These are phyloP conservation scores for Dioctria linearis DNA, from an alignment of 2,888 invertebrate species.

Conservation along the genomic window DNA sequence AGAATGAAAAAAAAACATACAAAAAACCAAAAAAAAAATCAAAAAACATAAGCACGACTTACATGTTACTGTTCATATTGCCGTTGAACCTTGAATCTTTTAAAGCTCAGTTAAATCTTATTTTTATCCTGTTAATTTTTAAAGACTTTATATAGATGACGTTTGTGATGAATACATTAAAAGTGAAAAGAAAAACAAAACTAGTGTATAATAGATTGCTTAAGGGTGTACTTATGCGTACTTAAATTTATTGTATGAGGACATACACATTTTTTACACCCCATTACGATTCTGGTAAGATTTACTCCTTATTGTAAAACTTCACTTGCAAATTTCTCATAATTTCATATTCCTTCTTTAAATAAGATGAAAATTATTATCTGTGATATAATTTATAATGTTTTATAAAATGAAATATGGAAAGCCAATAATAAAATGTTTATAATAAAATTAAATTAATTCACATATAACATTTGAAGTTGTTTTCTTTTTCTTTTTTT, in stretches of 20 bases:
- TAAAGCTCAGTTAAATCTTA: not conserved
- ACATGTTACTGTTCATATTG: conserved; percentile 42
- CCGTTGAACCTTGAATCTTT: conserved; percentile 5
- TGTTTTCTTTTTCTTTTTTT: not conserved
- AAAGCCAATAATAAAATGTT: conserved; percentile 46
- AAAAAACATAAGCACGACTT: conserved; percentile 2
- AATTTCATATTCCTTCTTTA: conserved; percentile 29
- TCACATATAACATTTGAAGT: conserved; percentile 11
- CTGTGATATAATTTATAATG: conserved; percentile 63
- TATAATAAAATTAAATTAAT: conserved; percentile 52
- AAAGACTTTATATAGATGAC: not conserved
- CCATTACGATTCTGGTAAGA: not conserved
- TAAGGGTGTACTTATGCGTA: too few species aligned
- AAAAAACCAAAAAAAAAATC: conserved; percentile 6
- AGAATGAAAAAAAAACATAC: conserved; percentile 4
- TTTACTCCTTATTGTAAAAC: not conserved
- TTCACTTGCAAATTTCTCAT: conserved; percentile 34
- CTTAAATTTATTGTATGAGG: too few species aligned
- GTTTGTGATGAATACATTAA: too few species aligned
- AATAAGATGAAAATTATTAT: conserved; percentile 61
- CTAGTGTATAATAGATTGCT: too few species aligned
- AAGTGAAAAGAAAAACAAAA: too few species aligned
- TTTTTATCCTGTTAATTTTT: not conserved
- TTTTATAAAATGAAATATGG: conserved; percentile 43
- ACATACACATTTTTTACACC: not conserved